A percentile compares a stretch with the other conserved stretches of the same genome.
Conservation (phyloP, 1,140 invertebrate species). For the Sarcophaga peregrina region DNA sequence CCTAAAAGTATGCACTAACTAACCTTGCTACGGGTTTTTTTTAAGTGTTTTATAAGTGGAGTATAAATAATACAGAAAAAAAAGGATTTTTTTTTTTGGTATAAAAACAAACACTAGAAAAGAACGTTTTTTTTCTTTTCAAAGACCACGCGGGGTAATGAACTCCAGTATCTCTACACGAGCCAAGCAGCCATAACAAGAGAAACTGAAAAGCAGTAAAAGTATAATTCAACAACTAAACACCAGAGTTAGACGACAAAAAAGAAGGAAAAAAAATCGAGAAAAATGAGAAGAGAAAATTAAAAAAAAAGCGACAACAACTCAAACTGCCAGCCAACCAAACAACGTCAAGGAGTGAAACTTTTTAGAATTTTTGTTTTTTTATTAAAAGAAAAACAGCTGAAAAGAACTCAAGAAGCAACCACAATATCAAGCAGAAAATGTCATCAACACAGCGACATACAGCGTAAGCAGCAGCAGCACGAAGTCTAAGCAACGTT, state of each 20-base stretch:
- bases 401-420: neutral
- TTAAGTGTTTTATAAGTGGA: constrained; percentile 8
- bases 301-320: neutral
- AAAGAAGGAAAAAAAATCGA: neutral
- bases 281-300: neutral
- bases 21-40: constrained; percentile 5
- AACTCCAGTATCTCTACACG: neutral
- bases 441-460: constrained; percentile 5
- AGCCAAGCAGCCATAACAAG: neutral
- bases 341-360: constrained; percentile 14
- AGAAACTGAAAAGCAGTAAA: neutral
- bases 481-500: neutral
- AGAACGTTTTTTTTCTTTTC: neutral
- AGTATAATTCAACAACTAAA: constrained; percentile 15
- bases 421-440: constrained; percentile 4
- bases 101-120: neutral
- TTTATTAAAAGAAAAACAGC: neutral
- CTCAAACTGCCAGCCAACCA: neutral
- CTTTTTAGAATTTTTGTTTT: too few species aligned
- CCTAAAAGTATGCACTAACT: neutral
- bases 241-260: neutral
- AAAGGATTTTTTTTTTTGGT: neutral
- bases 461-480: neutral
- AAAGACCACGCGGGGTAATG: neutral
- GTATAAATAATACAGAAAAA: constrained; percentile 4